A percentile compares a stretch with the other conserved stretches of the same genome.
Evolutionary conservation across 2,888 invertebrate genomes (phyloP).

Genomic region (Drosophila prolongata): DNA sequence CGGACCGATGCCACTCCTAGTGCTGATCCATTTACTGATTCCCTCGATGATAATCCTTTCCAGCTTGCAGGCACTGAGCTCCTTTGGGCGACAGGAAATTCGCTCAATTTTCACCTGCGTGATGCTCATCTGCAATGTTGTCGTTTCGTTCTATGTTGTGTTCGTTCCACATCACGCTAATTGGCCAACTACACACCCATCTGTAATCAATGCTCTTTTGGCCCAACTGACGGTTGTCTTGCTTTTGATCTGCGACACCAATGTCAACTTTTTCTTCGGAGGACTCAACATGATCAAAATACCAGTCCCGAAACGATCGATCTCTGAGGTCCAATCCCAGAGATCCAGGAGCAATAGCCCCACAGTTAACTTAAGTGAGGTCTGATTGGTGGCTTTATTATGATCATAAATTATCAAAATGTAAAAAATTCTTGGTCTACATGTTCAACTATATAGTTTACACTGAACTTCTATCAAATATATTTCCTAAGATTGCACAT

Average conservation of each 20-base stretch:
- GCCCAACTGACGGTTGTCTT: constrained; percentile 7
- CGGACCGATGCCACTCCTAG: constrained; percentile 92
- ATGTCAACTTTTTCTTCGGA: constrained; percentile 7
- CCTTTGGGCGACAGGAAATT: constrained; percentile 58
- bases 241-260: constrained; percentile 5
- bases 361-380: not conserved
- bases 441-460: constrained; percentile 5
- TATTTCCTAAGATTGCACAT: not conserved
- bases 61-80: constrained; percentile 67
- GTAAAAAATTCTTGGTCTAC: constrained; percentile 11
- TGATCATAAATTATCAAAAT: not conserved
- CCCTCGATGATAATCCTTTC: constrained; percentile 89
- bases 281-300: not conserved
- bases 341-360: not conserved
- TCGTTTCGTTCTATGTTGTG: constrained; percentile 94
- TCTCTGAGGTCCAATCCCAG: not conserved
- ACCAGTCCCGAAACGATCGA: not conserved
- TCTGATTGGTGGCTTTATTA: not conserved
- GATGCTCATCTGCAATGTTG: constrained; percentile 91
- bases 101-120: constrained; percentile 88
- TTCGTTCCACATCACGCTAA: constrained; percentile 94
- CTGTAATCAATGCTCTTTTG: constrained; percentile 7
- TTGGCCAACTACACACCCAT: constrained; percentile 97
- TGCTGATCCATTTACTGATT: constrained; percentile 92
- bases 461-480: not conserved